Percentiles rank a stretch among this genome's conserved stretches.
Evolutionary conservation across 2,797 vertebrate species (phyloP).

Genomic region (Clarias platycephalus): DNA sequence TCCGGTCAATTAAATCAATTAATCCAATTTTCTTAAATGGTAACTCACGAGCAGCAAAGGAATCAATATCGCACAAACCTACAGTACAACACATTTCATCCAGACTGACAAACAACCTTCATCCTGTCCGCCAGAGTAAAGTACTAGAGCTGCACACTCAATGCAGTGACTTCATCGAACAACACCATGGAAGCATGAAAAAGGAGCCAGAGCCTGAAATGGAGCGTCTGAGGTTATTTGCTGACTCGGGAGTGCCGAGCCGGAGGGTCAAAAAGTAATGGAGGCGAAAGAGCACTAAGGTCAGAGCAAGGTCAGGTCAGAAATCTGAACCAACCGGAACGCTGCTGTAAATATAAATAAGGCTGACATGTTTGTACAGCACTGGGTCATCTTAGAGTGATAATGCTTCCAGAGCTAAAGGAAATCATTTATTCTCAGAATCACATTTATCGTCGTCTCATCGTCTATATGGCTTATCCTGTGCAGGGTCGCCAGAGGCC

Average conservation of each 20-base stretch:
- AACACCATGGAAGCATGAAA: constrained; percentile 2
- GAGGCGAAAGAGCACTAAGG: constrained; percentile 31
- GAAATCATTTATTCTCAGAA: not conserved
- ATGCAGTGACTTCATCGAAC: constrained; percentile 8
- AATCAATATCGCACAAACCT: not conserved
- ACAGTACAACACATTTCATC: not conserved
- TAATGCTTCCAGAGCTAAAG: not conserved
- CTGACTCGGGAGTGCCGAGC: constrained; percentile 27
- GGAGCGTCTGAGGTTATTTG: constrained; percentile 11
- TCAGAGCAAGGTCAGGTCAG: constrained; percentile 41
- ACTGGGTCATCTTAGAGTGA: not conserved
- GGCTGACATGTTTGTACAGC: not conserved
- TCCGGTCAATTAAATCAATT: not conserved
- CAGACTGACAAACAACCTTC: not conserved
- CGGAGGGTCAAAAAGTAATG: constrained; percentile 7
- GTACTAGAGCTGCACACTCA: not conserved
- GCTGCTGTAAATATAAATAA: not conserved
- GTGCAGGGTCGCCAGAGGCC: too few relatives aligned
- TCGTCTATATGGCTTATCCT: too few relatives aligned
- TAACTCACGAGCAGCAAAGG: not conserved
- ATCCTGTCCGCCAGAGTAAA: not conserved
- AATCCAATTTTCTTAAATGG: not conserved
- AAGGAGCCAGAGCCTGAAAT: constrained; percentile 12
- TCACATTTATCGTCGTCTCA: not conserved
- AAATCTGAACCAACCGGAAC: constrained; percentile 1